Conservation (phyloP, 2,113 vertebrate genomes). For the Tragelaphus scriptus region DNA sequence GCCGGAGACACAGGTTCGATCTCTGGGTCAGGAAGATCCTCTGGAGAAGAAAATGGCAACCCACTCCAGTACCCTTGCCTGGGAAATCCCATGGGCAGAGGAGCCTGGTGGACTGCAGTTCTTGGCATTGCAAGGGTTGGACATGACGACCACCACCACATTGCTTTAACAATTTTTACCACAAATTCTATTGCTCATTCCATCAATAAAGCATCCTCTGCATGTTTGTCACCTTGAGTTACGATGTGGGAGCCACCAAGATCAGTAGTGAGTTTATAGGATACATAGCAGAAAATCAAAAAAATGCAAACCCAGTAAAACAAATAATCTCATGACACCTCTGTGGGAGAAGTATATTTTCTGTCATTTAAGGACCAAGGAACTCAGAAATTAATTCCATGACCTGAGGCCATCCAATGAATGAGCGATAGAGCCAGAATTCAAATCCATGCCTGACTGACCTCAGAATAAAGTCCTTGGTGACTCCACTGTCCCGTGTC, state of each 20-base stretch:
- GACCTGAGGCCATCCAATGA: neutral
- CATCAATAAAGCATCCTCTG: neutral
- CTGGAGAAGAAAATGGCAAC: neutral
- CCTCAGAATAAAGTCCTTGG: neutral
- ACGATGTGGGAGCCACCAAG: neutral
- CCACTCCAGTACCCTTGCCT: neutral
- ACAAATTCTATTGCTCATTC: neutral
- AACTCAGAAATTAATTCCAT: neutral
- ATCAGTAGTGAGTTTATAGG: neutral
- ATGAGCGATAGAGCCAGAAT: neutral
- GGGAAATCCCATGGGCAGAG: neutral
- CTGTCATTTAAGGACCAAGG: neutral
- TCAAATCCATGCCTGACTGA: neutral
- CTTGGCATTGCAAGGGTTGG: neutral
- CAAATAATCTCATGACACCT: neutral
- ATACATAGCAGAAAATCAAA: neutral
- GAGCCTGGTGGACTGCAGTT: neutral
- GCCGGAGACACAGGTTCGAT: neutral
- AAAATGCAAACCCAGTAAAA: neutral
- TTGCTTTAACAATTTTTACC: neutral
- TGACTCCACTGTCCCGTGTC: fast-evolving
- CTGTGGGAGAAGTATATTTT: neutral
- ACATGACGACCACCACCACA: neutral
- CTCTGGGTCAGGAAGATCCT: neutral
- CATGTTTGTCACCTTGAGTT: neutral